Evolutionary conservation across 2,797 vertebrate species (phyloP).

Genomic region (Neomorphus geoffroyi): DNA sequence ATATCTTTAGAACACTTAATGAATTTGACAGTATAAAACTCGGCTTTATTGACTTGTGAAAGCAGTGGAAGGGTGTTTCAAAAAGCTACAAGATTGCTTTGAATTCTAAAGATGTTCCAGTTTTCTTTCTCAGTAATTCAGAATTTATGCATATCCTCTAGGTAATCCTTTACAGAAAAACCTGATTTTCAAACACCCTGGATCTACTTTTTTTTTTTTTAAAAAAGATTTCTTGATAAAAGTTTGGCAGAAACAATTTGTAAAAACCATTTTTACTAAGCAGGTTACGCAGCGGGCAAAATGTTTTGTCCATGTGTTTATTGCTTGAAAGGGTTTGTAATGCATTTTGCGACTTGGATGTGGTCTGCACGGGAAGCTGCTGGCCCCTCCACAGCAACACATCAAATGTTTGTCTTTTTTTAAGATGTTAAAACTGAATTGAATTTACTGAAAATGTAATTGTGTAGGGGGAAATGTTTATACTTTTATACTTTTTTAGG

Average conservation of each 20-base stretch:
- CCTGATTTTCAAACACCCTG: constrained; percentile 29
- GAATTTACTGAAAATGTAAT: constrained; percentile 75
- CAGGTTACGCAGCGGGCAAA: not conserved
- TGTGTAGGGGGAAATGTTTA: constrained; percentile 74
- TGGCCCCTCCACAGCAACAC: constrained; percentile 25
- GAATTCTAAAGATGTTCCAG: constrained; percentile 7
- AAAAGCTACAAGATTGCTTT: not conserved
- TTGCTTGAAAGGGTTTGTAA: constrained; percentile 7
- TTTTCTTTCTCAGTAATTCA: not conserved
- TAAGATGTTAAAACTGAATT: constrained; percentile 66
- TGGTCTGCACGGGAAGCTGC: constrained; percentile 37
- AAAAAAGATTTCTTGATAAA: constrained; percentile 31
- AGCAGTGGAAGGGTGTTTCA: not conserved
- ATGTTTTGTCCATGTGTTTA: not conserved
- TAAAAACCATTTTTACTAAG: constrained; percentile 54
- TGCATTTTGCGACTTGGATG: not conserved
- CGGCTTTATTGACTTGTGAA: not conserved
- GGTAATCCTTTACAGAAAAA: constrained; percentile 11
- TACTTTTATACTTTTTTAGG: constrained; percentile 80
- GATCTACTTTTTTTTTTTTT: not conserved
- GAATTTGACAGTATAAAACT: not conserved
- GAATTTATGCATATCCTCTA: constrained; percentile 7
- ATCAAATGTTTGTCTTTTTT: constrained; percentile 64
- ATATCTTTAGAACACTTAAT: constrained; percentile 28
- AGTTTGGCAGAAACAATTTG: constrained; percentile 52